phyloP scores from a whole-genome alignment of 2,797 vertebrate species.

The Centropyge bicolor region DNA sequence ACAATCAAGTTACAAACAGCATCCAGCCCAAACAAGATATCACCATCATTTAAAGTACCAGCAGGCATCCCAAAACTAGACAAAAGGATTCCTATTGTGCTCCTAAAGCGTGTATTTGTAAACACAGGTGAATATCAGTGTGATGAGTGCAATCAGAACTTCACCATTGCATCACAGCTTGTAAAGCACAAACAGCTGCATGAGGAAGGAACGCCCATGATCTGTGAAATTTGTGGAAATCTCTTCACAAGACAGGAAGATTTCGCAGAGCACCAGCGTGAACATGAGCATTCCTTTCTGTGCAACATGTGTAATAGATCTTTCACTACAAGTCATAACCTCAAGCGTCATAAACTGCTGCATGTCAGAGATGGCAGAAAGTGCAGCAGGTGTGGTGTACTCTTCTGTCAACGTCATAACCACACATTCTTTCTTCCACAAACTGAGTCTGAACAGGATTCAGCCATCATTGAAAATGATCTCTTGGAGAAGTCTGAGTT shows the following conservation, averaged over 20 bases:
- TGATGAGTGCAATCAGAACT: slow-evolving; percentile 51
- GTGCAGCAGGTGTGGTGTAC: slow-evolving; percentile 72
- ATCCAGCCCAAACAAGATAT: background rate
- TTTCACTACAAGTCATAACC: slow-evolving; percentile 69
- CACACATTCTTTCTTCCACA: slow-evolving; percentile 21
- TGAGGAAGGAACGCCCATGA: slow-evolving; percentile 20
- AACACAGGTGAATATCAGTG: slow-evolving; percentile 48
- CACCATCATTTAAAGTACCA: background rate
- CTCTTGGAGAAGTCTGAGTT: background rate
- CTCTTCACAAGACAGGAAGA: slow-evolving; percentile 3
- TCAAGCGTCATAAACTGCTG: slow-evolving; percentile 82
- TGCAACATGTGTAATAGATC: slow-evolving; percentile 80
- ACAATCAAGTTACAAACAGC: background rate
- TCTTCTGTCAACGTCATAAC: slow-evolving; percentile 81
- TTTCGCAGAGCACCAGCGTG: slow-evolving; percentile 38
- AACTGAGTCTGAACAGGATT: background rate
- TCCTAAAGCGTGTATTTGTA: slow-evolving; percentile 35
- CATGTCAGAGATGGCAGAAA: slow-evolving; percentile 80
- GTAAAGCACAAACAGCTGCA: slow-evolving; percentile 64
- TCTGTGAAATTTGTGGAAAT: slow-evolving; percentile 46
- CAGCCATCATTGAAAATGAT: background rate
- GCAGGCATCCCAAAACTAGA: background rate
- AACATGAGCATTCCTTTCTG: slow-evolving; percentile 45
- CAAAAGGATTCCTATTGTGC: slow-evolving; percentile 40
- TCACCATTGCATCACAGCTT: slow-evolving; percentile 32